Evolutionary conservation across 2,113 vertebrate genomes (phyloP).

Genomic region (Leptobrachium leishanense): DNA sequence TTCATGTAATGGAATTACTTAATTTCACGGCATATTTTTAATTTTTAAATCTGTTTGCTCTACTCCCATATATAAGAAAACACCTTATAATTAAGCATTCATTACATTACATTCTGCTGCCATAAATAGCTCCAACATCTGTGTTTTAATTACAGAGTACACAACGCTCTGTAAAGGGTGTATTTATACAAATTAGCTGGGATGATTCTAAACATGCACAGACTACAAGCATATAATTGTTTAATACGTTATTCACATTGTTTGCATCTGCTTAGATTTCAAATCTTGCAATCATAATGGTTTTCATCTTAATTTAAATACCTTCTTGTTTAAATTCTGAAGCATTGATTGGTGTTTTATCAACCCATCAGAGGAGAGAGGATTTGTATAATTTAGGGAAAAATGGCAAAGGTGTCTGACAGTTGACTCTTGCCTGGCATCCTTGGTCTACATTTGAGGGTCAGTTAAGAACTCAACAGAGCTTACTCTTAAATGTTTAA

Average conservation of each 20-base stretch:
- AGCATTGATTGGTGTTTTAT: too few relatives aligned
- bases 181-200: constrained; percentile 40
- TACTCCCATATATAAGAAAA: constrained; percentile 19
- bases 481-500: too few relatives aligned
- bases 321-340: too few relatives aligned
- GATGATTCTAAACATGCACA: constrained; percentile 12
- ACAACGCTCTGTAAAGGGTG: constrained; percentile 25
- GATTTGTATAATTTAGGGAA: too few relatives aligned
- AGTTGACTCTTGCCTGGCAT: too few relatives aligned
- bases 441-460: too few relatives aligned
- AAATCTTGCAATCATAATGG: neutral
- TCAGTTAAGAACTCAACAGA: too few relatives aligned
- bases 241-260: constrained; percentile 12
- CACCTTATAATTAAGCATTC: constrained; percentile 36
- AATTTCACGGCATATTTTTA: constrained; percentile 13
- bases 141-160: constrained; percentile 25
- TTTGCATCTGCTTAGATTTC: neutral
- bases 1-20: constrained; percentile 25
- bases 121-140: constrained; percentile 23
- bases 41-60: constrained; percentile 3
- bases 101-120: constrained; percentile 24
- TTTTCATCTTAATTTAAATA: too few relatives aligned
- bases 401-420: too few relatives aligned
- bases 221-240: constrained; percentile 19
- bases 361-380: too few relatives aligned